Evolutionary conservation across 1,140 invertebrate species (phyloP).

Genomic region (Lepidurus apus): DNA sequence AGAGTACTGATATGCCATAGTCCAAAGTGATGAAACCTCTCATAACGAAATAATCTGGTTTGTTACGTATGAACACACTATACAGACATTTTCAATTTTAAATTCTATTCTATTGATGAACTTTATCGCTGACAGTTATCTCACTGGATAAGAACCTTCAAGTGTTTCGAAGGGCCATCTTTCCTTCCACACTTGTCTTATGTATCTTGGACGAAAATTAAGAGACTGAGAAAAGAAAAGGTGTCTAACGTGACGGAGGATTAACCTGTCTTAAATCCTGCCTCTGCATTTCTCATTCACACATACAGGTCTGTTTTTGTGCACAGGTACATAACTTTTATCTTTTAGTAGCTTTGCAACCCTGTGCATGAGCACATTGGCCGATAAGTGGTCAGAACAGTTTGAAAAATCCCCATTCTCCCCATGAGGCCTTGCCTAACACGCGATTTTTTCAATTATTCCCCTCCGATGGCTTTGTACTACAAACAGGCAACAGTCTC

Average conservation of each 20-base stretch:
- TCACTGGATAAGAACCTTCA: neutral
- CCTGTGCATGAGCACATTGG: neutral
- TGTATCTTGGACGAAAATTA: neutral
- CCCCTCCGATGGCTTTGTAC: neutral
- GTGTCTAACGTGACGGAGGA: neutral
- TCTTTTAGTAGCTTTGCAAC: neutral
- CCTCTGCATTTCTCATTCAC: neutral
- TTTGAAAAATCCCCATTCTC: neutral
- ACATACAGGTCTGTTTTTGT: neutral
- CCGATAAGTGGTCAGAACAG: neutral
- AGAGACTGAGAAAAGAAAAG: neutral
- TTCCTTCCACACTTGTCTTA: neutral
- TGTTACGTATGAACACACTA: neutral
- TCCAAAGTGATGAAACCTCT: neutral
- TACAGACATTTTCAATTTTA: neutral
- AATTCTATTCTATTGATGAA: neutral
- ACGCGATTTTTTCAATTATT: neutral
- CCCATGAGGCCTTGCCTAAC: neutral
- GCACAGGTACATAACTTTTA: constrained; percentile 1
- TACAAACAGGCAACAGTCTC: neutral
- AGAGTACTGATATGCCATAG: neutral
- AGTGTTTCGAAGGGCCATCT: neutral
- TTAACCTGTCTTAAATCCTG: neutral
- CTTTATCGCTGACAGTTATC: neutral
- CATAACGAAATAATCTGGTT: neutral